These are phyloP conservation scores for Hypocryptadius cinnamomeus DNA, from an alignment of 2,113 vertebrate genomes.

Conservation along the genomic window DNA sequence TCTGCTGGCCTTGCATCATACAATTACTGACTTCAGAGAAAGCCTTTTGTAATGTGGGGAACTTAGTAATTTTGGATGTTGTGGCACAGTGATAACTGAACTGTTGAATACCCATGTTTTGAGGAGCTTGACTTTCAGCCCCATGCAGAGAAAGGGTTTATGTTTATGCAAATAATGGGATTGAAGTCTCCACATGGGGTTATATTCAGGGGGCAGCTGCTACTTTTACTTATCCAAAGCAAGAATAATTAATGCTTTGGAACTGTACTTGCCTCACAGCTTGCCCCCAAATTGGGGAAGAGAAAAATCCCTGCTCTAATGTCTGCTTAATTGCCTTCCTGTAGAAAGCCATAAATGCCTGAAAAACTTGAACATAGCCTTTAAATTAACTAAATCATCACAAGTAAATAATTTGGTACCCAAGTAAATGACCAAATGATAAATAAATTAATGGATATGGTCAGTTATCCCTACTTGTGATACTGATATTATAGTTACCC, in stretches of 20 bases:
- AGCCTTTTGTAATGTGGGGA: neutral
- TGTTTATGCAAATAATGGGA: conserved; percentile 23
- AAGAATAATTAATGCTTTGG: conserved; percentile 11
- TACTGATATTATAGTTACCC: neutral
- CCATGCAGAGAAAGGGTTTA: neutral
- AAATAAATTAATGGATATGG: neutral
- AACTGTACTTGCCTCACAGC: neutral
- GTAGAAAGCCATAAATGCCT: neutral
- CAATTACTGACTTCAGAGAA: neutral
- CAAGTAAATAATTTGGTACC: neutral
- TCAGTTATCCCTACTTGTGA: neutral
- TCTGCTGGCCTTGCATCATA: neutral
- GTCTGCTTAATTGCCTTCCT: conserved; percentile 1
- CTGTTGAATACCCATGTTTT: neutral
- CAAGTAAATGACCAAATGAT: neutral
- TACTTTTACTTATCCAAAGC: conserved; percentile 8
- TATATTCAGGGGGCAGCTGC: conserved; percentile 18
- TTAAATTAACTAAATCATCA: neutral
- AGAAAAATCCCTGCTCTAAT: neutral
- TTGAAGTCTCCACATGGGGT: neutral
- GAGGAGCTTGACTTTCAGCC: neutral
- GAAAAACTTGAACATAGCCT: neutral
- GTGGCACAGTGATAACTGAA: neutral
- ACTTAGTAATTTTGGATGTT: neutral
- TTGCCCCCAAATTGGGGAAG: neutral